Base-by-base conservation (phyloP, 2,888 invertebrate genomes). In the Chouioia cunea region DNA sequence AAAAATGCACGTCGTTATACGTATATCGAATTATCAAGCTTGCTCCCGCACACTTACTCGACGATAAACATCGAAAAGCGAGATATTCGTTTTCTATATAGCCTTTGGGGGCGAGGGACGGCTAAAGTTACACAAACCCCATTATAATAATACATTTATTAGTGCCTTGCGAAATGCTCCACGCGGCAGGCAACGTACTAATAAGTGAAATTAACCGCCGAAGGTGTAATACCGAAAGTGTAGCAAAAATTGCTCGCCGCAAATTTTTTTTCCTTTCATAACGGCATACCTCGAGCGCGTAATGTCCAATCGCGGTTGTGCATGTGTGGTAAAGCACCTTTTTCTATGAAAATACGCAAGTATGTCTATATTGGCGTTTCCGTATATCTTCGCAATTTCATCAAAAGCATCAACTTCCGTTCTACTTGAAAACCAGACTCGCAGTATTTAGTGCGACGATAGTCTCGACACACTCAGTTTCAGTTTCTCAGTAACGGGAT, bases 141-240 rank as follows among this genome's bases (percentile, higher is more conserved):
- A 64, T 59, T 67, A 67, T 71, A 64, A 71, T 71, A 71, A 71
- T 59, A 44, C 59, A 64, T 64, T 64, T 71, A 67, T 64, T 36
- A 54, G 59, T n/a, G 48, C 48, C 66, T 63, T 67, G n/a, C 58
- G 71, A 63, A 71, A 67, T 54, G 47, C 2, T 16, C 4, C 14
- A 27, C 44, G 23, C 50, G 64, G 56, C 22, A 14, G 22, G 12
- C 12, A 53, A 46, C 43, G 58, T 44, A 58, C 58, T 67, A 66
- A 71, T 71, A 67, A 71, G 67, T 53, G 71, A 71, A 71, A 71
- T 67, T 67, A 71, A 48, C 52, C 60, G 44, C 48, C 54, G 43
- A 66, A 63, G 58, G 62, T 67, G 67, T 71, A 67, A 71, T 59
- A 64, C 48, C 71, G 71, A 71, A 71, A 71, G 67, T 71, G 53